Evolutionary conservation across 35 echinoderm and acorn worm species (phyloP).

Genomic region (Nesometra sesokonis): DNA sequence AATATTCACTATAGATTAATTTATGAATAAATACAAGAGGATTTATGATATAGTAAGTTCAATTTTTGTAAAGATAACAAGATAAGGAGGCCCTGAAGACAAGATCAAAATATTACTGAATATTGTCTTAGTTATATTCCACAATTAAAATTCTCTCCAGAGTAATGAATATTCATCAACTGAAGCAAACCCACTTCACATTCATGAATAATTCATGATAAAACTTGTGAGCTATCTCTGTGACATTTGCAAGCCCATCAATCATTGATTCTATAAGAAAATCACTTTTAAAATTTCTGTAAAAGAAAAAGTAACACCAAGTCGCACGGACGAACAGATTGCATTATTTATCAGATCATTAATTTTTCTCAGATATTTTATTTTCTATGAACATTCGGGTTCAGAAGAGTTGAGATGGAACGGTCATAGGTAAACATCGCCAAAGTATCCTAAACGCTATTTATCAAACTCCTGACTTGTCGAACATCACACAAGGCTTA

Average conservation of each 20-base stretch:
- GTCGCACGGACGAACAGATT: neutral
- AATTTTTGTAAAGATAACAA: neutral
- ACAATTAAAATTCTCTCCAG: neutral
- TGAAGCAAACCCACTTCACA: neutral
- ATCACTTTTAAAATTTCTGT: neutral
- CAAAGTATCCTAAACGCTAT: neutral
- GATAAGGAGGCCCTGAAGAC: neutral
- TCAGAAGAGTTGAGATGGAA: neutral
- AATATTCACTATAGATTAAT: neutral
- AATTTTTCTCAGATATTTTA: neutral
- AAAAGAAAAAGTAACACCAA: neutral
- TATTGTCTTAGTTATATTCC: neutral
- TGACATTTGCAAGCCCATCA: neutral
- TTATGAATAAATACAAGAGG: neutral
- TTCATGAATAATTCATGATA: neutral
- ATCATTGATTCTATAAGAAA: neutral
- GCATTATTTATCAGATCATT: neutral
- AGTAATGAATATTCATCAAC: neutral
- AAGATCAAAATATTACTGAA: neutral
- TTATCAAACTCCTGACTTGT: too few species aligned
- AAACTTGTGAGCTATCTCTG: neutral
- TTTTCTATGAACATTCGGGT: neutral
- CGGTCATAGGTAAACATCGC: neutral
- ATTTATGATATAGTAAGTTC: neutral
- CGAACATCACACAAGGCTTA: too few species aligned